These are phyloP conservation scores for Melanotaenia trifasciata DNA, from an alignment of 2,797 vertebrate species.

Conservation along the genomic window DNA sequence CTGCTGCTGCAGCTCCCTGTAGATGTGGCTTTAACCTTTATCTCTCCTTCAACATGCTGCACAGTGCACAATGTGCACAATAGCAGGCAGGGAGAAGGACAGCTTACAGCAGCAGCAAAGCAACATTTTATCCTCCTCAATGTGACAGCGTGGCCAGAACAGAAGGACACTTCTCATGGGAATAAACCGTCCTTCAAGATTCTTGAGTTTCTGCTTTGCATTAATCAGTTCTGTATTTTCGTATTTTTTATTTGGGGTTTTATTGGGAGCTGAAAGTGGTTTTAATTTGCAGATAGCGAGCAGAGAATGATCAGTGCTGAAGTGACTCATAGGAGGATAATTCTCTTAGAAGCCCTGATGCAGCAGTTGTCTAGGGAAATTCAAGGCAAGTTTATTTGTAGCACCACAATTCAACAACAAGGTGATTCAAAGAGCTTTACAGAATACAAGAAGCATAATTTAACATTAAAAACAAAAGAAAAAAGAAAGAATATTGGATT, in stretches of 20 bases:
- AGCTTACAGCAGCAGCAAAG: conserved; percentile 63
- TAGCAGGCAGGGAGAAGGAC: conserved; percentile 37
- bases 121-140: conserved; percentile 56
- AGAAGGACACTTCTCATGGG: conserved; percentile 37
- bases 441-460: too few species aligned
- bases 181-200: conserved; percentile 39
- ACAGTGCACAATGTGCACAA: conserved; percentile 47
- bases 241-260: conserved; percentile 6
- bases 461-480: too few species aligned
- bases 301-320: conserved; percentile 26
- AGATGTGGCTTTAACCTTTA: conserved; percentile 78
- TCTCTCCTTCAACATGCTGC: conserved; percentile 72
- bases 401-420: too few species aligned
- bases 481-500: too few species aligned
- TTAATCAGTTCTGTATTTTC: conserved; percentile 41
- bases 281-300: conserved; percentile 1
- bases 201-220: conserved; percentile 18
- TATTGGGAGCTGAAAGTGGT: neutral
- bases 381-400: neutral
- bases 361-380: conserved; percentile 65
- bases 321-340: too few species aligned
- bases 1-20: conserved; percentile 51
- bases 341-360: conserved; percentile 4
- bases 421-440: too few species aligned
- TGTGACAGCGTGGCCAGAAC: conserved; percentile 58